Percentiles rank a stretch among this genome's conserved stretches.
These are phyloP conservation scores for Lordiphosa clarofinis DNA, from an alignment of 1,140 invertebrate genomes.

Conservation along the genomic window DNA sequence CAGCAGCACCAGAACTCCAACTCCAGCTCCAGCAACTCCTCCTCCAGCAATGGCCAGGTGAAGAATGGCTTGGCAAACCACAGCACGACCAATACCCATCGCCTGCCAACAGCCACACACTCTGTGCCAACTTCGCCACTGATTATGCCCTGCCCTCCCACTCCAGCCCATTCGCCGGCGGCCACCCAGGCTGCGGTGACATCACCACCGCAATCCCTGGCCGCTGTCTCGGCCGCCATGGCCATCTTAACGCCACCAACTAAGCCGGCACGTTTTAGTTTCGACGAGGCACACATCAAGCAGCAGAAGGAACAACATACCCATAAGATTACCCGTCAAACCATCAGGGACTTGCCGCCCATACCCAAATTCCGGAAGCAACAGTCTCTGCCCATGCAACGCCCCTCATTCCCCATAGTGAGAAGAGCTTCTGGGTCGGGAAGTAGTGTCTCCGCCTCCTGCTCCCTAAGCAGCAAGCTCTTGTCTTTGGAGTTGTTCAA, in stretches of 20 bases:
- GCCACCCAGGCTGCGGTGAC: constrained; percentile 59
- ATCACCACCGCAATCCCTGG: constrained; percentile 59
- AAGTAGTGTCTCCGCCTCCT: constrained; percentile 54
- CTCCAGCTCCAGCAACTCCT: constrained; percentile 79
- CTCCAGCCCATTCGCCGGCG: constrained; percentile 77
- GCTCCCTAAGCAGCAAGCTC: constrained; percentile 81
- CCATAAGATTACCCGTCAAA: constrained; percentile 81
- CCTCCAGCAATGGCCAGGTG: constrained; percentile 54
- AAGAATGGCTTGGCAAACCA: neutral
- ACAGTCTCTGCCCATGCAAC: constrained; percentile 66
- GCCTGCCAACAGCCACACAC: constrained; percentile 41
- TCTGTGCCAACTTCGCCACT: constrained; percentile 87
- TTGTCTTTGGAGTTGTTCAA: constrained; percentile 92
- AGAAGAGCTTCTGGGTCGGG: constrained; percentile 80
- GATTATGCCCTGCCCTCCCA: constrained; percentile 81
- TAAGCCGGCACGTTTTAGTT: constrained; percentile 56
- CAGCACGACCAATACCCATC: constrained; percentile 12
- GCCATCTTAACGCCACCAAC: constrained; percentile 66
- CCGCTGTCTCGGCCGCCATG: constrained; percentile 67
- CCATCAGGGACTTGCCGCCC: constrained; percentile 82
- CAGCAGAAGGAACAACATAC: constrained; percentile 45
- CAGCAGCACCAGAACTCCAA: constrained; percentile 80
- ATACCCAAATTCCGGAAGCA: constrained; percentile 84
- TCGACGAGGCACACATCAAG: constrained; percentile 73
- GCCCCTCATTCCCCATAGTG: constrained; percentile 83